A percentile compares a stretch with the other conserved stretches of the same genome.
These are phyloP conservation scores for Rhynchomys soricoides DNA, from an alignment of 2,113 vertebrate genomes.

Conservation along the genomic window DNA sequence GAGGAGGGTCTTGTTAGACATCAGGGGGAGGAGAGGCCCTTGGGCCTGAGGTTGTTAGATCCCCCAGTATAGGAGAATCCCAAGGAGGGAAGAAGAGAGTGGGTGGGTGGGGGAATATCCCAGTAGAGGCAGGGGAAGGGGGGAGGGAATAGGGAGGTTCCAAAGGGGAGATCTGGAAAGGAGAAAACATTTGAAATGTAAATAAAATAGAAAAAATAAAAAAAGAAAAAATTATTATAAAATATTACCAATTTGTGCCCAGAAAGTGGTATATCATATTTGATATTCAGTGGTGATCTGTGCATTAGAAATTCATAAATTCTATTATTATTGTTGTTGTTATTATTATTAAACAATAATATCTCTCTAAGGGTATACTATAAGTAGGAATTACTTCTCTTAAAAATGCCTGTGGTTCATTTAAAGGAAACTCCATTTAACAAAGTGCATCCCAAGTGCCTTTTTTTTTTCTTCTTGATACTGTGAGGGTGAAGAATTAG, in stretches of 20 bases:
- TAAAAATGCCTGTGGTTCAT: neutral
- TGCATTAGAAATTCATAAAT: neutral
- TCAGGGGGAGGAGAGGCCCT: too few species aligned
- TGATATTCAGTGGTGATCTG: neutral
- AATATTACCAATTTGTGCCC: neutral
- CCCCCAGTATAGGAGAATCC: too few species aligned
- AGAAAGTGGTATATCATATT: slow-evolving; percentile 2
- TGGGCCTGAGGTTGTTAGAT: too few species aligned
- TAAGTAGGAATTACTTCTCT: neutral
- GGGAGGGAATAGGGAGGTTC: too few species aligned
- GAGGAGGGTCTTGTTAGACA: too few species aligned
- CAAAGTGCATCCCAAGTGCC: neutral
- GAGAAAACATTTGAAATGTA: too few species aligned
- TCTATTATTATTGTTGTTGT: neutral
- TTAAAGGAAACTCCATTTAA: neutral
- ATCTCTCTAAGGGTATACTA: neutral
- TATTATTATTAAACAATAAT: neutral
- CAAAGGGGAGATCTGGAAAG: too few species aligned
- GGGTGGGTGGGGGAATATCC: too few species aligned
- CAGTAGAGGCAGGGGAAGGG: too few species aligned
- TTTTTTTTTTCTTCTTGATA: neutral
- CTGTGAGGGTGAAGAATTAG: neutral
- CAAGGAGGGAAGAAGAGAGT: too few species aligned
- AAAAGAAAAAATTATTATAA: neutral
- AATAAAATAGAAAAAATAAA: too few species aligned